These are phyloP conservation scores for Sarcophaga variegata DNA, from an alignment of 2,888 invertebrate genomes.

Conservation along the genomic window DNA sequence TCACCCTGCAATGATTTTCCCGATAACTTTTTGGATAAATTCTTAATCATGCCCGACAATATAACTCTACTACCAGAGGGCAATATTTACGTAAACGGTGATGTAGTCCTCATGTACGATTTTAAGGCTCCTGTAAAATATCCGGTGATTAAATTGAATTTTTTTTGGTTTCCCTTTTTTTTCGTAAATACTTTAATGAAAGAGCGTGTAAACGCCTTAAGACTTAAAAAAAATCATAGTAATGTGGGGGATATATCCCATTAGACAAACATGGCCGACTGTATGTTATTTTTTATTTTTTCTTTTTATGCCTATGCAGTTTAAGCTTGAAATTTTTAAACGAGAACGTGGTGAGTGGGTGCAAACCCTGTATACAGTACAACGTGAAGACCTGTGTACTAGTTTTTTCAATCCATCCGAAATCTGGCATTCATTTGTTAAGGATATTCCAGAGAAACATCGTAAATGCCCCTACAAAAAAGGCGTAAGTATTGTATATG, in stretches of 20 bases:
- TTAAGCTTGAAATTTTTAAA: neutral
- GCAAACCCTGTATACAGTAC: constrained; percentile 1
- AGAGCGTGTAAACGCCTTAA: no score
- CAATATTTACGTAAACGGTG: neutral
- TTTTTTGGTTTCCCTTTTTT: no score
- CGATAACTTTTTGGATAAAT: neutral
- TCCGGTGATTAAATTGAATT: neutral
- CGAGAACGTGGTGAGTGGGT: constrained; percentile 16
- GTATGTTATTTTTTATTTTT: no score
- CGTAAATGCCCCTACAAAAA: constrained; percentile 3
- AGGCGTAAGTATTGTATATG: neutral
- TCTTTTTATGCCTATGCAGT: neutral
- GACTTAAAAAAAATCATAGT: no score
- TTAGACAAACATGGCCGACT: no score
- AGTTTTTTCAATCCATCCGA: neutral
- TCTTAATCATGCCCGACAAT: neutral
- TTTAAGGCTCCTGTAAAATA: constrained; percentile 5
- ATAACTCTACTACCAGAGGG: constrained; percentile 3
- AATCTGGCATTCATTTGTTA: neutral
- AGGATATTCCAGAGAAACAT: neutral
- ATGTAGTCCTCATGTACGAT: neutral
- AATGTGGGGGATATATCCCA: no score
- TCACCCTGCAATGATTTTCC: constrained; percentile 11
- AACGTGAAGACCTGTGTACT: constrained; percentile 1
- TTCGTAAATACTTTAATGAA: no score